Conservation (phyloP, 37 sponge, comb jelly and placozoan species). For the Chondrilla cf. caribensis region DNA sequence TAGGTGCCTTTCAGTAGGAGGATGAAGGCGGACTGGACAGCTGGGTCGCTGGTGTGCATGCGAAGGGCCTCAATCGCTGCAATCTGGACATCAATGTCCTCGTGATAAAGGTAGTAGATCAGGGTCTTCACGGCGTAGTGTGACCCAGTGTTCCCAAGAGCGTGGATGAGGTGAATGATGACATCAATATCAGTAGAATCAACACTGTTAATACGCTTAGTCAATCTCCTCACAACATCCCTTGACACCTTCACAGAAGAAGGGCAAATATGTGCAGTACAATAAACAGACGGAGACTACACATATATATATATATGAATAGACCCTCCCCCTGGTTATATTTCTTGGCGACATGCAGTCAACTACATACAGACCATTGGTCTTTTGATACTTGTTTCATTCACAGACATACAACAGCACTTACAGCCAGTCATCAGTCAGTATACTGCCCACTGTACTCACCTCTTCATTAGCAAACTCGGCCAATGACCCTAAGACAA, state of each 20-base stretch:
- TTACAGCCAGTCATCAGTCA: too few relatives aligned
- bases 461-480: background rate
- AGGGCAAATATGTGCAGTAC: too few relatives aligned
- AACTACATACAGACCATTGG: background rate
- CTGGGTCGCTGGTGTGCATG: background rate
- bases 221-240: background rate
- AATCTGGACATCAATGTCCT: background rate
- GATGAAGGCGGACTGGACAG: background rate
- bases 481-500: slow-evolving; percentile 11
- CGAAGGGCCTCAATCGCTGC: slow-evolving; percentile 21
- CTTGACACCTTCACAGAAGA: background rate
- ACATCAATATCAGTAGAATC: background rate
- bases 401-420: background rate
- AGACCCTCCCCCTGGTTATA: too few relatives aligned
- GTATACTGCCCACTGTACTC: background rate
- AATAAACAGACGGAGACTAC: too few relatives aligned
- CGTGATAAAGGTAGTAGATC: background rate
- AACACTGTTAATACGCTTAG: background rate
- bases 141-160: slow-evolving; percentile 26
- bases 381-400: background rate
- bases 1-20: background rate
- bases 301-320: too few relatives aligned
- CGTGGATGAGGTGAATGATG: slow-evolving; percentile 6
- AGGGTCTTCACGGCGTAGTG: background rate
- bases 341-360: too few relatives aligned